These are phyloP conservation scores for Cetonia aurata DNA, from an alignment of 2,888 invertebrate genomes.

Conservation along the genomic window DNA sequence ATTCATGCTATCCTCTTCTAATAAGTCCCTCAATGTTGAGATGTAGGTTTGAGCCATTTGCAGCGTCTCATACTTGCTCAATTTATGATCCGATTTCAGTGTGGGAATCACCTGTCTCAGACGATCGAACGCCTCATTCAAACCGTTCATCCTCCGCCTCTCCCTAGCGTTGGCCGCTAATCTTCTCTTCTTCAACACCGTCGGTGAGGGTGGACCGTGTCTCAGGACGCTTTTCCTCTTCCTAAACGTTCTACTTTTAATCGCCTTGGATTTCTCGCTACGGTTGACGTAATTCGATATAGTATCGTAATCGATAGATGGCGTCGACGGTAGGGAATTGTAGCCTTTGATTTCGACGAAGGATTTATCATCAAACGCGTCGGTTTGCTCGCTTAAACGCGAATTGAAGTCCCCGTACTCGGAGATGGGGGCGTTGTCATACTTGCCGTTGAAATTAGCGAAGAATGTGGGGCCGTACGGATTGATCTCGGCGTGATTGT, in stretches of 20 bases:
- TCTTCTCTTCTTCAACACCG: slow-evolving; percentile 73
- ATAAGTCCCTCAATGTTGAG: slow-evolving; percentile 74
- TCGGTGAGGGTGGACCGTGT: slow-evolving; percentile 60
- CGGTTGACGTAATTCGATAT: background rate
- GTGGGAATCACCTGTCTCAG: slow-evolving; percentile 79
- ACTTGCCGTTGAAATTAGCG: background rate
- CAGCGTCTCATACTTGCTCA: slow-evolving; percentile 82
- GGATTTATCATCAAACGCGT: slow-evolving; percentile 56
- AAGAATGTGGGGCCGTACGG: slow-evolving; percentile 21
- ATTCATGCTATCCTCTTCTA: slow-evolving; percentile 62
- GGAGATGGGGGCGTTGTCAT: background rate
- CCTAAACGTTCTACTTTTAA: slow-evolving; percentile 26
- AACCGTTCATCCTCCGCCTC: slow-evolving; percentile 78
- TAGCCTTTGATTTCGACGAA: slow-evolving; percentile 50
- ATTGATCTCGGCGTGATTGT: slow-evolving; percentile 5
- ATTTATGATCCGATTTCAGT: slow-evolving; percentile 76
- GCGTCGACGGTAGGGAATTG: background rate
- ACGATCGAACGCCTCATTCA: slow-evolving; percentile 80
- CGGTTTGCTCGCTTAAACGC: slow-evolving; percentile 49
- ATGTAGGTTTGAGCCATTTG: slow-evolving; percentile 86
- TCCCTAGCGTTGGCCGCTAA: slow-evolving; percentile 82
- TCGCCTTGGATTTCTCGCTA: slow-evolving; percentile 1
- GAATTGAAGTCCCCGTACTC: slow-evolving; percentile 24
- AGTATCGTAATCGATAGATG: background rate
- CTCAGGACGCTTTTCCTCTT: slow-evolving; percentile 55